Evolutionary conservation across 2,113 vertebrate genomes (phyloP).

Genomic region (Petaurus breviceps): DNA sequence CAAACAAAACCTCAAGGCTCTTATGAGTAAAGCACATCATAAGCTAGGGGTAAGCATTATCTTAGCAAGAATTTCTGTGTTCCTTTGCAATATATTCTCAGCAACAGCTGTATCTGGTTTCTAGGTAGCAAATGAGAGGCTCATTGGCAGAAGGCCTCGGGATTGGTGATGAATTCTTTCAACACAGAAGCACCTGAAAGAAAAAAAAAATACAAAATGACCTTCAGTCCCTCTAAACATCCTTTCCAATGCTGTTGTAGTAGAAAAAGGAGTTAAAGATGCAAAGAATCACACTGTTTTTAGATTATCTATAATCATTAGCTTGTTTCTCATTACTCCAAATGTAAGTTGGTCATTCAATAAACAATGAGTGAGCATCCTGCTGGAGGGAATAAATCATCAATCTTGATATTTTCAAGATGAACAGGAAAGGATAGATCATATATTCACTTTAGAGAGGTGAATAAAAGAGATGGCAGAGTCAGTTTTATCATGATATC

Average conservation of each 20-base stretch:
- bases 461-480: background rate
- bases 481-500: background rate
- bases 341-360: background rate
- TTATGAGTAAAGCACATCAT: no score
- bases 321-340: background rate
- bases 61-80: background rate
- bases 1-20: no score
- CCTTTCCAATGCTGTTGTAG: background rate
- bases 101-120: background rate
- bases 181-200: background rate
- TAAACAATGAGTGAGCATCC: background rate
- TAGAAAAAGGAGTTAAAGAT: background rate
- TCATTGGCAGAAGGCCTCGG: background rate
- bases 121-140: background rate
- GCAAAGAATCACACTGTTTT: background rate
- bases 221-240: background rate
- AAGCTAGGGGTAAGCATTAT: background rate
- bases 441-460: background rate
- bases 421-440: background rate
- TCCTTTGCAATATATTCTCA: background rate
- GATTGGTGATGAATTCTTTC: background rate
- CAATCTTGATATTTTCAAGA: background rate
- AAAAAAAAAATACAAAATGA: background rate
- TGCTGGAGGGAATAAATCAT: background rate
- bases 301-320: background rate